phyloP scores from a whole-genome alignment of 2,113 vertebrate genomes.

The pig (Sus scrofa) region DNA sequence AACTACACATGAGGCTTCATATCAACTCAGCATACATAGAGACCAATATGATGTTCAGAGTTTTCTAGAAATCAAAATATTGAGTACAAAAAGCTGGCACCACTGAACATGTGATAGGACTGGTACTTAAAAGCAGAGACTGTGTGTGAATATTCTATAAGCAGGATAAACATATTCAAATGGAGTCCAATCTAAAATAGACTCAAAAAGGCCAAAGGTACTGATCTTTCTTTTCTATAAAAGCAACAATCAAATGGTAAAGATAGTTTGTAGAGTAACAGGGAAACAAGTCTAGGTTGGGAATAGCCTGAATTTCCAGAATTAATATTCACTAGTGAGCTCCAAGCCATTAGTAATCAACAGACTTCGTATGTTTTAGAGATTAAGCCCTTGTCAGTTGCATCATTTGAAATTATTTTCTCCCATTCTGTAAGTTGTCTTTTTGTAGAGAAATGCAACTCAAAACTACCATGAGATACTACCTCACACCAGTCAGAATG shows the following conservation, averaged over 20 bases:
- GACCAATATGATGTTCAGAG: background rate
- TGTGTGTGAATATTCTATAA: background rate
- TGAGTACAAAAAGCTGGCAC: background rate
- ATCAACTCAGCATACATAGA: background rate
- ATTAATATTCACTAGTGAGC: background rate
- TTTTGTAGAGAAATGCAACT: too few species aligned
- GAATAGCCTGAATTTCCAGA: background rate
- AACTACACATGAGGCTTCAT: background rate
- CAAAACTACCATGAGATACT: too few species aligned
- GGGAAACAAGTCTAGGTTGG: background rate
- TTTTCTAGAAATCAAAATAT: slow-evolving; percentile 1
- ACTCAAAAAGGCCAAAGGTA: background rate
- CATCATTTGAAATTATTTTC: too few species aligned
- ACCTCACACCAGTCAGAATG: too few species aligned
- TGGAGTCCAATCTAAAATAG: background rate
- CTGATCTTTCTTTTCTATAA: background rate
- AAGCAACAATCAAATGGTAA: background rate
- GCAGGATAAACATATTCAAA: background rate
- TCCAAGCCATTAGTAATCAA: background rate
- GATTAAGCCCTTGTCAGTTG: too few species aligned
- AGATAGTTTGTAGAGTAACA: background rate
- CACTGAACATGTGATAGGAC: background rate
- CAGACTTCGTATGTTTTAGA: too few species aligned
- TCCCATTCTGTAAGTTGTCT: too few species aligned
- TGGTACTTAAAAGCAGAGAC: background rate